Percentiles rank a stretch among this genome's conserved stretches.
phyloP scores from a whole-genome alignment of 2,797 vertebrate species.

The Catostomus latipinnis region DNA sequence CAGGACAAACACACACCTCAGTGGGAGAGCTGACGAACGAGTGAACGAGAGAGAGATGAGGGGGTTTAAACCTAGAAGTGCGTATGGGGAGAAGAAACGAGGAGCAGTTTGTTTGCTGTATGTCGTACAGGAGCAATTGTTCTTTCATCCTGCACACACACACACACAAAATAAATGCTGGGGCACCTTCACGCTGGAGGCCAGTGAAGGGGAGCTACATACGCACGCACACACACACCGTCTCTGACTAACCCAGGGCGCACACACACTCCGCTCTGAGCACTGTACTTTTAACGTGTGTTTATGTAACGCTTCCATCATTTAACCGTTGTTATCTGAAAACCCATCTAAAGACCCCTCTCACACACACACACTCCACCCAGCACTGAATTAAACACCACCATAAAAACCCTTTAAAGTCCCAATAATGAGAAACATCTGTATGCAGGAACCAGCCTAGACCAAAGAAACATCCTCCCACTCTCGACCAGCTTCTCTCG shows the following conservation, averaged over 20 bases:
- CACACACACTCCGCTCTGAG: conserved; percentile 18
- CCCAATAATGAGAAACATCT: conserved; percentile 84
- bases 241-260: conserved; percentile 24
- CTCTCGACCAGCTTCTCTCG: conserved; percentile 13
- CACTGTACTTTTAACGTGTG: conserved; percentile 47
- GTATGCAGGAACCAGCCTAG: conserved; percentile 67
- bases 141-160: conserved; percentile 52
- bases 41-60: too few relatives aligned
- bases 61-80: too few relatives aligned
- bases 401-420: conserved; percentile 76
- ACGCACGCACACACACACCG: background rate
- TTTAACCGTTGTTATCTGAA: conserved; percentile 52
- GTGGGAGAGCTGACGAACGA: conserved; percentile 2
- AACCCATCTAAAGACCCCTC: conserved; percentile 48
- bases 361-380: conserved; percentile 57
- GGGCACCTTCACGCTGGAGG: conserved; percentile 34
- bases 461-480: conserved; percentile 50
- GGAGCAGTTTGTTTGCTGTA: conserved; percentile 47
- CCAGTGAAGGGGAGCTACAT: conserved; percentile 34
- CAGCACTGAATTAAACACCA: conserved; percentile 69
- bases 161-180: conserved; percentile 51
- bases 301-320: conserved; percentile 49
- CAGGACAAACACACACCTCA: conserved; percentile 61
- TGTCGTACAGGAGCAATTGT: conserved; percentile 31
- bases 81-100: background rate